Base-by-base conservation (phyloP, 2,888 invertebrate genomes). In the Seladonia tumulorum region DNA sequence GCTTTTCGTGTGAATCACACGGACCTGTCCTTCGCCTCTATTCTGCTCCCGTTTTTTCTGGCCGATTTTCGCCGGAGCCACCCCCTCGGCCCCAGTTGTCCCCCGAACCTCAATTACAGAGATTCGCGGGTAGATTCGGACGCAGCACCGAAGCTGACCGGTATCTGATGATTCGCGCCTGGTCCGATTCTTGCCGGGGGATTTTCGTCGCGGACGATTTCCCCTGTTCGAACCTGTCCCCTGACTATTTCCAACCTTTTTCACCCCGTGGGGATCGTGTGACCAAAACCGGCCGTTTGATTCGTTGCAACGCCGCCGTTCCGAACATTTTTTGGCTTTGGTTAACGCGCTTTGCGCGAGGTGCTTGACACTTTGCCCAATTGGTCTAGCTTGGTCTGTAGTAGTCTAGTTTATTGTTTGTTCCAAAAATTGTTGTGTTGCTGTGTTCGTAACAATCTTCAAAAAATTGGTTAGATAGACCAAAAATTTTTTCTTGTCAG, bases 1-100 rank as follows among this genome's bases (percentile, higher is more conserved):
- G 85, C 81, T 89, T 90, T 89, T 5, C 86, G 45, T 53, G 80
- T 76, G 85, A 87, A 76, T 86, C 82, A 73, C 79, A 70, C 70
- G 77, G 45, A 76, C 53, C 68, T 53, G 80, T 78, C 79, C 74
- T 45, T 70, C 14, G 29, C 25, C 5, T 0, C 68, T 39, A 22
- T 7, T 60, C 45, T 47, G 47, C 47, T 60, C 39, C n/a, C 25
- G 16, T 71, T 57, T 57, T 82, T 79, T 57, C 47, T 42, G 57
- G 47, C 60, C 5, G 42, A 47, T 42, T 35, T 16, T 22, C 39
- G 39, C 10, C 74, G 2, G 29, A 53, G 45, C 35, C 60, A 49
- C 39, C 72, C 60, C 29, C 4, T 68, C 22, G 39, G 10, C 16
- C 42, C 47, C 72, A 60, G 29, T 68, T 49, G 7, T 45, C 45